Evolutionary conservation across 2,113 vertebrate species (phyloP).

Genomic region (Corydoras sp.): DNA sequence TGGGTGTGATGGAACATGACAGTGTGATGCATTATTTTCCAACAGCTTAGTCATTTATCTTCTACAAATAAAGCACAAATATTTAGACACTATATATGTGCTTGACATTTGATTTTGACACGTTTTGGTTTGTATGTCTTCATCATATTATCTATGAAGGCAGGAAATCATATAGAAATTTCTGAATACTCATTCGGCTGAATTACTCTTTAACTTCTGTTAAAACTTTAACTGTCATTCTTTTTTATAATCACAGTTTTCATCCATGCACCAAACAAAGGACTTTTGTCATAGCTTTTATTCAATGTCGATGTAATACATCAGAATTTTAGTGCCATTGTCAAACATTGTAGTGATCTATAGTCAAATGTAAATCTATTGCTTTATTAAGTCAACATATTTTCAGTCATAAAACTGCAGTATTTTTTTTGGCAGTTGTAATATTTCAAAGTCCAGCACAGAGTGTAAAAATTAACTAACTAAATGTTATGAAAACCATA

Average conservation of each 20-base stretch:
- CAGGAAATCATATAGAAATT: background rate
- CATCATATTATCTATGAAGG: background rate
- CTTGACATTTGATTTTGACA: constrained; percentile 38
- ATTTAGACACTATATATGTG: constrained; percentile 7
- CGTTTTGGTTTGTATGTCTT: constrained; percentile 35
- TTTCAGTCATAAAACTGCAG: too few relatives aligned
- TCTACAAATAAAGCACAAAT: constrained; percentile 9
- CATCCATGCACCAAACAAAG: too few relatives aligned
- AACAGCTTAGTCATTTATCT: constrained; percentile 33
- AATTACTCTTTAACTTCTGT: background rate
- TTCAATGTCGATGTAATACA: too few relatives aligned
- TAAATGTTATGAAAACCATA: too few relatives aligned
- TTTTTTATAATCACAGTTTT: background rate
- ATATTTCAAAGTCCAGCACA: too few relatives aligned
- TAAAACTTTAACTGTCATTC: background rate
- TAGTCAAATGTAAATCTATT: too few relatives aligned
- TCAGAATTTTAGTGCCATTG: too few relatives aligned
- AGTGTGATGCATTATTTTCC: constrained; percentile 28
- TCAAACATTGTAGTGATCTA: too few relatives aligned
- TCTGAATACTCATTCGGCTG: background rate
- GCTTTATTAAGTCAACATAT: too few relatives aligned
- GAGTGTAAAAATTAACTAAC: too few relatives aligned
- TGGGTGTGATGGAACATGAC: constrained; percentile 33
- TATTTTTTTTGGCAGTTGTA: too few relatives aligned
- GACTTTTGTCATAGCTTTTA: too few relatives aligned